Conservation (phyloP, 2,888 invertebrate genomes). For the Troilus luridus region DNA sequence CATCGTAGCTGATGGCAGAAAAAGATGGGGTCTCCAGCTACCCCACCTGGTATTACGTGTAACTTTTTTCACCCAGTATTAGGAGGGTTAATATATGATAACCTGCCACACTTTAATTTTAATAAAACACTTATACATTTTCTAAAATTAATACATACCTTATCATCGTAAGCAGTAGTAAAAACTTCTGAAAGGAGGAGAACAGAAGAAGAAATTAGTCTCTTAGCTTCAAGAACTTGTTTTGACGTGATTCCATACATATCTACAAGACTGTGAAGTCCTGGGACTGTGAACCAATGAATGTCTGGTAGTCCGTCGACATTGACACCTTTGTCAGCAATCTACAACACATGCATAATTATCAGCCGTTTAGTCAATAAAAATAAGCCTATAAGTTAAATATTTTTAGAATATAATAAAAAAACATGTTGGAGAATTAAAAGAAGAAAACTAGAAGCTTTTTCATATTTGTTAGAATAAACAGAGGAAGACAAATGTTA, state of each 20-base stretch:
- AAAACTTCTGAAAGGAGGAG: conserved; percentile 71
- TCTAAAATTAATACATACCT: conserved; percentile 66
- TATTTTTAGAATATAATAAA: not conserved
- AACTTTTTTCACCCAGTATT: not conserved
- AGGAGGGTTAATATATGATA: not conserved
- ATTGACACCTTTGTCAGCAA: conserved; percentile 71
- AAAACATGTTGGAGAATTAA: not conserved
- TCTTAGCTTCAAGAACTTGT: conserved; percentile 77
- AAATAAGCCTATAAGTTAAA: not conserved
- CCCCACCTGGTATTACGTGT: too few relatives aligned
- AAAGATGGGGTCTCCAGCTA: too few relatives aligned
- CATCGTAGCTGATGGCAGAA: too few relatives aligned
- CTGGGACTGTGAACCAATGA: conserved; percentile 77
- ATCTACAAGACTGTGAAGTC: conserved; percentile 77
- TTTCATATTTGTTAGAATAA: too few relatives aligned
- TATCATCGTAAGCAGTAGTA: conserved; percentile 68
- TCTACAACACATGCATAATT: conserved; percentile 67
- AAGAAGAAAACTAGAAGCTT: not conserved
- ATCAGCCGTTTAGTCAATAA: not conserved
- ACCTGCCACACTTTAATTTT: not conserved
- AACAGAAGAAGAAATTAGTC: conserved; percentile 73
- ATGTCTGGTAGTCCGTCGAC: conserved; percentile 76
- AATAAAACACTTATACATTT: not conserved
- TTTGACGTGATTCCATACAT: conserved; percentile 77
- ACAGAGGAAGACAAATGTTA: too few relatives aligned